Base-by-base conservation (phyloP, 2,888 invertebrate species). In the Hemaris fuciformis region DNA sequence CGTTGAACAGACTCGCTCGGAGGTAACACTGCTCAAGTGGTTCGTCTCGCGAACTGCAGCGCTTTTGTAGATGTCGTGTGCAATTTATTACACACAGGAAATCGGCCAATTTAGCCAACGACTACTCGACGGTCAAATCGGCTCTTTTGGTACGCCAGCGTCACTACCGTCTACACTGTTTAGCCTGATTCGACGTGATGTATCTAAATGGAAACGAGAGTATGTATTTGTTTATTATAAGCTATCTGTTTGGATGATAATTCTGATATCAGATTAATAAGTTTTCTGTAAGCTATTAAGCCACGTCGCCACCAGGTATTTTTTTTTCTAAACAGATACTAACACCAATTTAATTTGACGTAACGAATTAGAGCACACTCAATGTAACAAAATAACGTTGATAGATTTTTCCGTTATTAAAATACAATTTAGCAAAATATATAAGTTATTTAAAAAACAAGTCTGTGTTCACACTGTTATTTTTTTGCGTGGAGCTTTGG, bases 1-100 rank as follows among this genome's bases (percentile, higher is more conserved):
- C n/a, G n/a, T n/a, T n/a, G n/a, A n/a, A n/a, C n/a, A n/a, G n/a
- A n/a, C n/a, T n/a, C n/a, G n/a, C n/a, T n/a, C n/a, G n/a, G n/a
- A n/a, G n/a, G 3, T 38, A 38, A 38, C n/a, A 38, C n/a, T 38
- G n/a, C 38, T n/a, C 38, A n/a, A 38, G 43, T 18, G 18, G 45
- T 20, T 25, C n/a, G 48, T 25, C 48, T n/a, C 25, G n/a, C 13
- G 15, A 43, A 48, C 25, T 25, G 6, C 22, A 13, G 10, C n/a
- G 15, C 23, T 25, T 48, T 25, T n/a, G 25, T 48, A 25, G 25
- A 15, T 13, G 48, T 25, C 23, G 23, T 23, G 25, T 48, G 25
- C 48, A 25, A 27, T 48, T 48, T 48, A 48, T 48, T 48, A 25
- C 25, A 48, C 48, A 48, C 48, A 48, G 48, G 48, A 48, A 48